Evolutionary conservation across 2,888 invertebrate genomes (phyloP), one percentile per base, ranked within the genome.

Genomic region (Drosophila tanythrix): DNA sequence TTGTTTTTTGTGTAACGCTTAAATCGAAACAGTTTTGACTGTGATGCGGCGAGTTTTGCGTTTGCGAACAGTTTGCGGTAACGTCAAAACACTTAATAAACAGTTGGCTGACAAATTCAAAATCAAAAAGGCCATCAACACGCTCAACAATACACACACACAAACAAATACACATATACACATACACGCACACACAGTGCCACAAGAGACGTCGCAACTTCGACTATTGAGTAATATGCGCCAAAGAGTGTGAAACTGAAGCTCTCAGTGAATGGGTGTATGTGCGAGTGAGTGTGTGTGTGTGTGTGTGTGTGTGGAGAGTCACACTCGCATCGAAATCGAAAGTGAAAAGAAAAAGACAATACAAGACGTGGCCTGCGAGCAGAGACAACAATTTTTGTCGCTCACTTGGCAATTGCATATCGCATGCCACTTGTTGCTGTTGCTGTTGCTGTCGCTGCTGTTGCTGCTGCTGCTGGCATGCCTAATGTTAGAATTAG

Each of bases 31-130:
- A 21, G 64, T 63, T 61, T 67, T 58, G 56, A 27, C 46, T 68
- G 48, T 48, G 64, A 52, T 60, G 74, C 70, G 74, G 74, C 70
- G 69, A 72, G 75, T 72, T 73, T 60, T 60, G 79, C 77, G 75
- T 74, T 79, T 67, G 82, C 83, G 83, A 91, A 85, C 89, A 81
- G 85, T 83, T 82, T 89, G 88, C 90, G 82, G 85, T 83, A 85
- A 84, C 83, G 81, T 85, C 91, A 80, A 91, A 89, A 89, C 88
- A 88, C 81, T 89, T 89, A 90, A 90, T 91, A 91, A 91, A 85
- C 90, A 86, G 90, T 86, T 79, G 82, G 88, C 82, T 84, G 90
- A 90, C 90, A 88, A 88, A 88, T 88, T 86, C 81, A 88, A 89
- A 88, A 89, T 88, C 79, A 88, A 89, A 88, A 83, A 74, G 80